Evolutionary conservation across 2,113 vertebrate genomes (phyloP), one percentile per base, ranked within the genome.

Genomic region (Morphnarchus princeps): DNA sequence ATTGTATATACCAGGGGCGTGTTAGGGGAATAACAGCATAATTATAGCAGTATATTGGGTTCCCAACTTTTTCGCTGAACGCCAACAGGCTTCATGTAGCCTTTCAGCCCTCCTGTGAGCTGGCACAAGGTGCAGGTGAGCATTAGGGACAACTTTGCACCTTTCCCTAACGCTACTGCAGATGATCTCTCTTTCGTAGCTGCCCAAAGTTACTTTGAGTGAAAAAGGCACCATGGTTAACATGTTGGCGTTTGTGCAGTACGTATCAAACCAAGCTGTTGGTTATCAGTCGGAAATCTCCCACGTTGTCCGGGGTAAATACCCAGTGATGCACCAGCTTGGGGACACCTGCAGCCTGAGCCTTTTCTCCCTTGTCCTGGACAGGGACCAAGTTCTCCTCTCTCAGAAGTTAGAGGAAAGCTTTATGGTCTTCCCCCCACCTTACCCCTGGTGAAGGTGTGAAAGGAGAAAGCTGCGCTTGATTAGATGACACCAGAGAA

Each of bases 121-220:
- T n/a, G 49, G 31, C 43, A 24, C 40, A 32, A 42, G 22, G 16
- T 32, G 21, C 47, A 29, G 59, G 36, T 57, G 59, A 57, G 6
- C 4, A 0, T 50, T 40, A 28, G n/a, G 72, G 52, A 52, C 45
- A 63, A 5, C 19, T 58, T 72, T 28, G 43, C 0, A 0, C 45
- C 42, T 87, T 93, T 80, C 63, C 40, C 43, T 40, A 47, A 36
- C 2, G 10, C 36, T 49, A 1, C 22, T 77, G 72, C 38, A 54
- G 86, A 31, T 26, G n/a, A 5, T 69, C 3, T 82, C 45, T 88
- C 20, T 61, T 84, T n/a, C 0, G 1, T 62, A 36, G 3, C 34
- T 82, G 19, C 50, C 80, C 18, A 16, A 34, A 85, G 43, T 71
- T 45, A 47, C 26, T 76, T 32, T 18, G 45, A 76, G 57, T 70